These are phyloP conservation scores for Augochlorella aurata DNA, from an alignment of 2,888 invertebrate species.

Conservation along the genomic window DNA sequence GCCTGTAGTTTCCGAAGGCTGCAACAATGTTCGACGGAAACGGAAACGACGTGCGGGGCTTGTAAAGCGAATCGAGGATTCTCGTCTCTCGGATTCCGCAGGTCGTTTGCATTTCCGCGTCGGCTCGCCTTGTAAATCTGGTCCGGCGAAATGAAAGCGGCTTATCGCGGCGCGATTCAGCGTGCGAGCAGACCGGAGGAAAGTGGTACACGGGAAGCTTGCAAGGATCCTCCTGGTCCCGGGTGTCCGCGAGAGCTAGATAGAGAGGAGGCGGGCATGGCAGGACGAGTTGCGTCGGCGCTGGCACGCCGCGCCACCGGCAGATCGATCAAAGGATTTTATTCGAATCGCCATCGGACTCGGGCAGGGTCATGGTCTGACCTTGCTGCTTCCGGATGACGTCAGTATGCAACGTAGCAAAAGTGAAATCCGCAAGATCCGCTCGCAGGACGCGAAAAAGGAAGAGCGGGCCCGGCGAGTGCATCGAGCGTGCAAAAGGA, in stretches of 20 bases:
- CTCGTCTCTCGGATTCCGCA: background rate
- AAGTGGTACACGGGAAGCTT: constrained; percentile 4
- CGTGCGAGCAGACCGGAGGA: background rate
- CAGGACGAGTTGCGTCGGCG: constrained; percentile 64
- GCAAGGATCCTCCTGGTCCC: background rate
- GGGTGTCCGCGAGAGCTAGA: background rate
- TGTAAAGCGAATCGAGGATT: background rate
- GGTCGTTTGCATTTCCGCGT: background rate
- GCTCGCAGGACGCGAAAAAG: background rate
- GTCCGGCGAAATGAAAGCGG: background rate
- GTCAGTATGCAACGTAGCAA: constrained; percentile 24
- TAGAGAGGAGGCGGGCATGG: background rate
- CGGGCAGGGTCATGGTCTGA: constrained; percentile 64
- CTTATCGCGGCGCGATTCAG: background rate
- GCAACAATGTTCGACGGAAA: no score
- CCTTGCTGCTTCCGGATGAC: constrained; percentile 59
- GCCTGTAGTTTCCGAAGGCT: no score
- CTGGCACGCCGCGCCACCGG: constrained; percentile 48
- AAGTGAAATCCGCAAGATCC: constrained; percentile 6
- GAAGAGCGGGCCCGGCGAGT: background rate
- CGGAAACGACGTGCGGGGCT: no score
- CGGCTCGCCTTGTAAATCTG: background rate
- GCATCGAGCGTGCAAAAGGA: background rate
- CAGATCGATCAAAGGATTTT: constrained; percentile 67
- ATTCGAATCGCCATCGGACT: constrained; percentile 55